Evolutionary conservation across 2,888 invertebrate species (phyloP), one percentile per base, ranked within the genome.

Genomic region (Acrocyrtus sp.): DNA sequence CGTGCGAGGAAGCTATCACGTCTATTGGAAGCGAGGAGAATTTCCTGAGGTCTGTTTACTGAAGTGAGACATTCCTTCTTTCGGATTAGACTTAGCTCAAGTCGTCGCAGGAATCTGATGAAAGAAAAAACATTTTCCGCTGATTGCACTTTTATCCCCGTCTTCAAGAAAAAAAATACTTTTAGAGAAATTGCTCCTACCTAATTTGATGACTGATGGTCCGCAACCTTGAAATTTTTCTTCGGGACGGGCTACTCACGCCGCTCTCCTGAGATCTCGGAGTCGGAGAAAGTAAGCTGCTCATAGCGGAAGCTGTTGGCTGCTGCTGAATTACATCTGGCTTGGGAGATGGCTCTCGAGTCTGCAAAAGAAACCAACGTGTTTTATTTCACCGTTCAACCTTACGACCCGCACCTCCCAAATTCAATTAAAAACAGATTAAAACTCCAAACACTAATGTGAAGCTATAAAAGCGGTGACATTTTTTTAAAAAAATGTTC

Each of bases 141-240:
- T 43, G 15, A 43, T 43, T 43, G 12, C 12, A n/a, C n/a, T n/a
- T n/a, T n/a, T n/a, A n/a, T n/a, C n/a, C n/a, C n/a, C n/a, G n/a
- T n/a, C n/a, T n/a, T n/a, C n/a, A n/a, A n/a, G n/a, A n/a, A n/a
- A n/a, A n/a, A n/a, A n/a, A n/a, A n/a, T n/a, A 6, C 5, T 5
- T 34, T 8, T 56, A 24, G 6, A 56, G n/a, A 8, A 22, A 29
- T 17, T 29, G 29, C 17, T 70, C 65, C 82, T 85, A 91, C 92
- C 91, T 89, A 83, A 92, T 92, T 85, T 92, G 92, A 84, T 91
- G 90, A 81, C 91, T 90, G 81, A 92, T 91, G 26, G 91, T 90
- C 81, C 89, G 86, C 81, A 92, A 84, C 79, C 90, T 88, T 84
- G 89, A 90, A 72, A 91, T 86, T 86, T 91, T 91, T 81, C 86